Evolutionary conservation across 2,113 vertebrate genomes (phyloP), one percentile per base, ranked within the genome.

Genomic region (Panurus biarmicus): DNA sequence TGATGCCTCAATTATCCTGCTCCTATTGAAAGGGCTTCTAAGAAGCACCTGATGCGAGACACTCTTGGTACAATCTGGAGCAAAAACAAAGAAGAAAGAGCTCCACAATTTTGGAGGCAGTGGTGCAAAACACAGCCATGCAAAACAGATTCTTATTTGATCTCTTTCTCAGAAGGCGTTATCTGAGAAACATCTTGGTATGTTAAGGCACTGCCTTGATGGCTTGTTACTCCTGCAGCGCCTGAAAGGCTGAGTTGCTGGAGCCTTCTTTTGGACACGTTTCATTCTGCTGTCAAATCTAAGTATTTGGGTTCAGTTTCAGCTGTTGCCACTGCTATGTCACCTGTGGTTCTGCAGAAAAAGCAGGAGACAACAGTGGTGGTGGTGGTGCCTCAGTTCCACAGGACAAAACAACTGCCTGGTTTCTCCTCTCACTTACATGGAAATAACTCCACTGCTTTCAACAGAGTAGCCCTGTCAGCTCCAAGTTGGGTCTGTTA

Each of bases 81-180:
- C 42, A 70, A 85, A 87, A 93, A 77, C 31, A 84, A 89, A 89
- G 76, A 50, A 87, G 61, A 82, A 35, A 21, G 50, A 82, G 47
- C 60, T 57, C 65, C 51, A 75, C 44, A 71, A 51, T 75, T 66
- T 70, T 92, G 60, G 60, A 70, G 74, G 60, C 33, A 56, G 11
- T 2, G 7, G 33, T 72, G 56, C 75, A 88, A 94, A 95, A 76
- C 85, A 91, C 29, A 62, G 42, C 47, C 1, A 0, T 54, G 64
- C 35, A 72, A 86, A 93, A 58, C 25, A 40, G 23, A 36, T 53
- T 62, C 4, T 4, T 23, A 28, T 94, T 67, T 89, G 73, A 75
- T 89, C 70, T 94, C 82, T 88, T 96, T 93, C 88, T 90, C 76
- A 87, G 89, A 93, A 89, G 40, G 56, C 48, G 50, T 60, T 92